These are phyloP conservation scores for Eublepharis macularius DNA, from an alignment of 2,113 vertebrate genomes.

Conservation along the genomic window DNA sequence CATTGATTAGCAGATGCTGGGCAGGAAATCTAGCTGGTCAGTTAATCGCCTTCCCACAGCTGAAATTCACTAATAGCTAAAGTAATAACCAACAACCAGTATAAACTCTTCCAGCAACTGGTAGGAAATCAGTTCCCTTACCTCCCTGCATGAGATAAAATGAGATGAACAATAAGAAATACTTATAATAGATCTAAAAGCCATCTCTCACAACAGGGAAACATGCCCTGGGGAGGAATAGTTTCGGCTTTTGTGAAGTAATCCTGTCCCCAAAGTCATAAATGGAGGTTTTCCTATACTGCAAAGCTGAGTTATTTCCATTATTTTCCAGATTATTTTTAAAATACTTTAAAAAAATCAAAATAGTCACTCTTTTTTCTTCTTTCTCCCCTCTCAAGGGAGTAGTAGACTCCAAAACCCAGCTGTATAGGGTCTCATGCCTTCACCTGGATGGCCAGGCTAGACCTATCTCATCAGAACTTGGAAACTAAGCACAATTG, in stretches of 20 bases:
- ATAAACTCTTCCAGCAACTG: slow-evolving; percentile 68
- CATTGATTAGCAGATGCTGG: slow-evolving; percentile 75
- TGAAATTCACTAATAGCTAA: slow-evolving; percentile 82
- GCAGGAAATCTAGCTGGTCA: slow-evolving; percentile 73
- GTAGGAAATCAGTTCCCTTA: slow-evolving; percentile 70
- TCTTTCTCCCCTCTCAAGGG: no score
- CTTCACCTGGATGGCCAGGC: no score
- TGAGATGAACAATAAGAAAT: slow-evolving; percentile 55
- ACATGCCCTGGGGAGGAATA: background rate
- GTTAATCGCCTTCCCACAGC: slow-evolving; percentile 76
- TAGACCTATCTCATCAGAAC: no score
- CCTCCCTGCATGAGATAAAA: slow-evolving; percentile 59
- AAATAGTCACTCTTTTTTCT: no score
- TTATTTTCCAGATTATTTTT: background rate
- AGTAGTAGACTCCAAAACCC: no score
- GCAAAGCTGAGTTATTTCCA: background rate
- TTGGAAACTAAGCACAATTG: no score
- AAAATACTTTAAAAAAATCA: background rate
- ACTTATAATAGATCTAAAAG: slow-evolving; percentile 47
- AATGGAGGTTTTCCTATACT: background rate
- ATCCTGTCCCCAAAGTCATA: slow-evolving; percentile 9
- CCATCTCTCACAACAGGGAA: slow-evolving; percentile 52
- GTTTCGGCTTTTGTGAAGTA: background rate
- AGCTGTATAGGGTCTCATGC: no score
- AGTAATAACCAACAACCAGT: slow-evolving; percentile 77